Conservation (phyloP, 2,113 vertebrate genomes). For the Damaliscus lunatus region DNA sequence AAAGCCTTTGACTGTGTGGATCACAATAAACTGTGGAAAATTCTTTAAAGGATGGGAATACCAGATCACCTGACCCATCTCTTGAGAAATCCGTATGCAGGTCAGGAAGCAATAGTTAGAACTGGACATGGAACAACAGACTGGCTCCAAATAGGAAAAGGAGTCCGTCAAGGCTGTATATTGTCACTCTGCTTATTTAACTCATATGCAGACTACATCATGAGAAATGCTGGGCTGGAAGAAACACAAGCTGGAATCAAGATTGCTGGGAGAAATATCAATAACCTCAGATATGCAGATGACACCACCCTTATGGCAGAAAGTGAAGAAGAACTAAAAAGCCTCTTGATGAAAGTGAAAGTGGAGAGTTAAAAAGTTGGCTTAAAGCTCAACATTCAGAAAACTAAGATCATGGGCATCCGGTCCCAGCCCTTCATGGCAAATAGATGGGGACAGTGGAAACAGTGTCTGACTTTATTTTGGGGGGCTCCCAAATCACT, state of each 20-base stretch:
- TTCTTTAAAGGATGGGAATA: neutral
- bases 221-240: rapidly evolving
- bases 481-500: neutral
- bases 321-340: neutral
- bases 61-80: neutral
- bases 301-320: neutral
- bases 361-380: neutral
- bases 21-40: neutral
- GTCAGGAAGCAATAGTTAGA: neutral
- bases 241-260: neutral
- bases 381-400: neutral
- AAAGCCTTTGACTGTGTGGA: neutral
- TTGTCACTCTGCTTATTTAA: neutral
- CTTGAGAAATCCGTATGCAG: neutral
- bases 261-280: rapidly evolving
- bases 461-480: neutral
- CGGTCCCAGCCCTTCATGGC: rapidly evolving
- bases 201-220: neutral
- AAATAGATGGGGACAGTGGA: neutral
- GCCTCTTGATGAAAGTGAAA: neutral
- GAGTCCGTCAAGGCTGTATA: neutral
- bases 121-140: neutral
- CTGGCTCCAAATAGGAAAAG: neutral
- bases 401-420: neutral
- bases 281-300: neutral